Evolutionary conservation across 2,113 vertebrate genomes (phyloP), one percentile per base, ranked within the genome.

Genomic region (Carollia perspicillata): DNA sequence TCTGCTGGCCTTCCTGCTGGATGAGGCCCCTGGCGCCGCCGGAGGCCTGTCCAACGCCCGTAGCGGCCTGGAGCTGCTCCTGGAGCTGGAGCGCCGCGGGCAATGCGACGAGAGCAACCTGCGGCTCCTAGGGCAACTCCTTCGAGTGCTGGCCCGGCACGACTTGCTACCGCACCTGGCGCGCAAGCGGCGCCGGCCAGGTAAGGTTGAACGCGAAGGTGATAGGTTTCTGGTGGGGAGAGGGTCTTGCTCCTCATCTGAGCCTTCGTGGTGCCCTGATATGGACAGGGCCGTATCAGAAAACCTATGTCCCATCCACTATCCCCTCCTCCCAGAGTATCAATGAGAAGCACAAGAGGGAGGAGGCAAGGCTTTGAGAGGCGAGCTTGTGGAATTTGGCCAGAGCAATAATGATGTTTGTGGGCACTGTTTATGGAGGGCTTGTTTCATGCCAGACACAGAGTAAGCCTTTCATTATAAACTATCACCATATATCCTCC

Each of bases 61-160:
- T 85, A 99, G 97, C 90, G 99, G 99, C 33, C 97, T 99, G 58
- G 98, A 99, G 42, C 97, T 99, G 80, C 97, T 99, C 65, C 97
- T 99, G 71, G 99, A 99, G 95, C 97, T 99, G 77, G 99, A 99
- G 94, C 98, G 98, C 60, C 98, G 98, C 10, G 99, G 99, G 37
- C 98, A 98, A 90, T 98, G 99, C 53, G 98, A 98, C 37, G 99
- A 99, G 95, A 98, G 98, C 86, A 99, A 99, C 94, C 97, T 99
- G 96, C 98, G 98, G 74, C 98, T 99, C 17, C 98, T 99, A 16
- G 96, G 99, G 75, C 98, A 99, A 89, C 98, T 99, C 33, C 98
- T 99, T 66, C 98, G 99, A 81, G 98, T 99, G 89, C 98, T 99
- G 44, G 99, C 99, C 22, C 99, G 99, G 2, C 99, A 99, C 26